Evolutionary conservation across 2,888 invertebrate genomes (phyloP).

Genomic region (Salpingus planirostris): DNA sequence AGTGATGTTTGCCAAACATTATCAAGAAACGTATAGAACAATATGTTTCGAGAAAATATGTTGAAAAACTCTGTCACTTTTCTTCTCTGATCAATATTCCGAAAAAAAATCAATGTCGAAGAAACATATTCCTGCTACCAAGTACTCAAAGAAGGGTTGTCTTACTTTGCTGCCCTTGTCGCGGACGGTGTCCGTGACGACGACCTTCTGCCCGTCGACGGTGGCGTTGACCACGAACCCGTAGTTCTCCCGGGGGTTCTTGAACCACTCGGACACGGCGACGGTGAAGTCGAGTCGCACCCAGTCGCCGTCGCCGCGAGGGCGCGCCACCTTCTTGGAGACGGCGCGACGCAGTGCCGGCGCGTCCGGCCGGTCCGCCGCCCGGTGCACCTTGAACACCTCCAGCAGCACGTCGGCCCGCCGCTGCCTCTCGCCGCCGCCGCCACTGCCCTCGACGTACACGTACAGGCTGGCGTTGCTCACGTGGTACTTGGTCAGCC

Average conservation of each 20-base stretch:
- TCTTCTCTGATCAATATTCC: no score
- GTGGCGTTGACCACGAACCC: conserved; percentile 68
- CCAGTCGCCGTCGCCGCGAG: conserved; percentile 60
- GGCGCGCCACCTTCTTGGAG: conserved; percentile 41
- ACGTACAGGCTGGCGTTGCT: conserved; percentile 61
- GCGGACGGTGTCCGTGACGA: conserved; percentile 56
- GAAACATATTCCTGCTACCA: no score
- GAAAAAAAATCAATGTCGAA: no score
- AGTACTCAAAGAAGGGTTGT: not conserved
- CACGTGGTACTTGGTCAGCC: conserved; percentile 60
- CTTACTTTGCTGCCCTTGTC: conserved; percentile 45
- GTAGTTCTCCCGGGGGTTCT: conserved; percentile 61
- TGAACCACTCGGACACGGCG: conserved; percentile 70
- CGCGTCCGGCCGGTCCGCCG: conserved; percentile 31
- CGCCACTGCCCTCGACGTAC: conserved; percentile 48
- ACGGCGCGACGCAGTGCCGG: conserved; percentile 30
- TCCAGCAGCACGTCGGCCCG: conserved; percentile 33
- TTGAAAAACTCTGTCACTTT: no score
- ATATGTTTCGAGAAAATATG: no score
- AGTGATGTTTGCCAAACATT: no score
- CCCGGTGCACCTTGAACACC: conserved; percentile 35
- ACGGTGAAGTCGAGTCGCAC: conserved; percentile 64
- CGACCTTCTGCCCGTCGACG: conserved; percentile 51
- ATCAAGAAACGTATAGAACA: no score
- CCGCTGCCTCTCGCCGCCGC: conserved; percentile 39